Evolutionary conservation across 92 coral and sea anemone genomes (phyloP).

Genomic region (Phenganax stokvisi): DNA sequence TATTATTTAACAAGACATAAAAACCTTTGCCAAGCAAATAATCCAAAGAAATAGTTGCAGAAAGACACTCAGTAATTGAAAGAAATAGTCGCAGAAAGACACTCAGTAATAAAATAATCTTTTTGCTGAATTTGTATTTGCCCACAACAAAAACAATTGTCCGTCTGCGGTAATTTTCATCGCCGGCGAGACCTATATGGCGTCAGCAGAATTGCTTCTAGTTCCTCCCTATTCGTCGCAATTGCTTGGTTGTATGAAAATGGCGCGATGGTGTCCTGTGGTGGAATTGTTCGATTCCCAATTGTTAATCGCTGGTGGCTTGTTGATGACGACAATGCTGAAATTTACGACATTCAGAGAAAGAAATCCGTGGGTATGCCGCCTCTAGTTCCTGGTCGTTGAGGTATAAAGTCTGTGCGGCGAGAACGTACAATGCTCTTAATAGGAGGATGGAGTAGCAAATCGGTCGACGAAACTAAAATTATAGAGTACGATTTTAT

Average conservation of each 20-base stretch:
- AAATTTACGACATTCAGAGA: background rate
- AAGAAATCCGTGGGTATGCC: background rate
- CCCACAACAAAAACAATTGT: too few relatives aligned
- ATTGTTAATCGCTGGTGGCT: background rate
- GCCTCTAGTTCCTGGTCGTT: background rate
- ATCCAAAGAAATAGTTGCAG: too few relatives aligned
- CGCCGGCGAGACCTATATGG: too few relatives aligned
- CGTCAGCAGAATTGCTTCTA: background rate
- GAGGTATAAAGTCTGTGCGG: background rate
- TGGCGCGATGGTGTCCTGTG: background rate
- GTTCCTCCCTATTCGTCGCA: constrained; percentile 2
- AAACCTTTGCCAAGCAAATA: too few relatives aligned
- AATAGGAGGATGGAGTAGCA: background rate
- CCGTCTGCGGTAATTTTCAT: too few relatives aligned
- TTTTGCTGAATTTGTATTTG: too few relatives aligned
- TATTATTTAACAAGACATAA: too few relatives aligned
- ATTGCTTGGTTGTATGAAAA: background rate
- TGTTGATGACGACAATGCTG: background rate
- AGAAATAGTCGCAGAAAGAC: too few relatives aligned
- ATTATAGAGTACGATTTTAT: background rate
- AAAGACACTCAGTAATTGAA: too few relatives aligned
- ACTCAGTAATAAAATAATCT: too few relatives aligned
- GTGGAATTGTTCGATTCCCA: constrained; percentile 1
- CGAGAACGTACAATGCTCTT: background rate
- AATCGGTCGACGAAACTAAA: background rate